These are phyloP conservation scores for Nibea coibor DNA, from an alignment of 2,113 vertebrate genomes.

Conservation along the genomic window DNA sequence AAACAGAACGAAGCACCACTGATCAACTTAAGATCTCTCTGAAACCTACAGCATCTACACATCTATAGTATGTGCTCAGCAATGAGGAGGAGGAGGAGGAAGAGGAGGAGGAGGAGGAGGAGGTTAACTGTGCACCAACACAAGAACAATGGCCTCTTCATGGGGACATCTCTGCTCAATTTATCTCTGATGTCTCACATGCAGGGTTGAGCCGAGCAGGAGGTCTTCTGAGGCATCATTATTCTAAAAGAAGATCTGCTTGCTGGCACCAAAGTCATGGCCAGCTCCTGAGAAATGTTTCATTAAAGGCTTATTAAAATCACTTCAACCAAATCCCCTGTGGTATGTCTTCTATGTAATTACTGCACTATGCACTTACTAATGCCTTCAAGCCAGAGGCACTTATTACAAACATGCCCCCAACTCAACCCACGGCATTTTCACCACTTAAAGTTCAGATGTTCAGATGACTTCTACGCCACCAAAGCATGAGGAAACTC, in stretches of 20 bases:
- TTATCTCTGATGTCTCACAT: slow-evolving; percentile 32
- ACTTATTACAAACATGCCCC: slow-evolving; percentile 16
- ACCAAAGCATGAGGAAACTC: not conserved
- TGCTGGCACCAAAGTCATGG: slow-evolving; percentile 54
- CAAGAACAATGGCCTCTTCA: slow-evolving; percentile 33
- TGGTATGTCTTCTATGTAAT: slow-evolving; percentile 67
- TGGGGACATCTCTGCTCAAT: slow-evolving; percentile 14
- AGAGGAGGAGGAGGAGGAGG: slow-evolving; percentile 13
- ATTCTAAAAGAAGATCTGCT: slow-evolving; percentile 52
- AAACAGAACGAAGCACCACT: slow-evolving; percentile 30
- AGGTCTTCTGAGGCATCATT: slow-evolving; percentile 61
- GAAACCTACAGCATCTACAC: slow-evolving; percentile 13
- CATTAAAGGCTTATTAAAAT: slow-evolving; percentile 78
- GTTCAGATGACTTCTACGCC: no score
- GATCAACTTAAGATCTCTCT: slow-evolving; percentile 4
- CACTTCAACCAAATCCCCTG: slow-evolving; percentile 64
- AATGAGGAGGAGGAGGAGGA: not conserved
- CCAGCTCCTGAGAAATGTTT: slow-evolving; percentile 63
- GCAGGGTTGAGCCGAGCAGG: not conserved
- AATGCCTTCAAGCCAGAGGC: slow-evolving; percentile 48
- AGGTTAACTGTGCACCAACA: slow-evolving; percentile 30
- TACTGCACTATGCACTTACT: slow-evolving; percentile 45
- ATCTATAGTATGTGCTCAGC: not conserved
- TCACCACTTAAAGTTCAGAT: not conserved
- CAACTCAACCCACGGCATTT: slow-evolving; percentile 16